These are phyloP conservation scores for Diarsia rubi DNA, from an alignment of 2,888 invertebrate genomes.

Conservation along the genomic window DNA sequence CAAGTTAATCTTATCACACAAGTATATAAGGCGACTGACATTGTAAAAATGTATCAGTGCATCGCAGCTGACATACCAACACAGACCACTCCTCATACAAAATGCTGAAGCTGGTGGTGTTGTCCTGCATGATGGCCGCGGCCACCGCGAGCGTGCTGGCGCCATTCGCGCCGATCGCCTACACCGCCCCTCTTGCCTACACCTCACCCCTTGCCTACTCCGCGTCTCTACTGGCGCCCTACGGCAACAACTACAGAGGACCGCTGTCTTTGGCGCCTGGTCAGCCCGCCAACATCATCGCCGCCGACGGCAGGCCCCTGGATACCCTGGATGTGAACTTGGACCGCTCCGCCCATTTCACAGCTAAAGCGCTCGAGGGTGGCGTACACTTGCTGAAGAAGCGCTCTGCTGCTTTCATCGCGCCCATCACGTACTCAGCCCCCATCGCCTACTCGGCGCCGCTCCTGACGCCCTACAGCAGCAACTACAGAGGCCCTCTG, in stretches of 20 bases:
- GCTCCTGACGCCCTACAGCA: slow-evolving; percentile 64
- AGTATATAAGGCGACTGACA: slow-evolving; percentile 79
- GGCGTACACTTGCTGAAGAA: slow-evolving; percentile 82
- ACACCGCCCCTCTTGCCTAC: slow-evolving; percentile 55
- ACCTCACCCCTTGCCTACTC: slow-evolving; percentile 52
- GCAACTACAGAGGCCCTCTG: slow-evolving; percentile 84
- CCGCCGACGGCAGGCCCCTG: slow-evolving; percentile 85
- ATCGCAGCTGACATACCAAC: slow-evolving; percentile 76
- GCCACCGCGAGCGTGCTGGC: slow-evolving; percentile 83
- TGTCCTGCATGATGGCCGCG: slow-evolving; percentile 91
- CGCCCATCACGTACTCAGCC: slow-evolving; percentile 29
- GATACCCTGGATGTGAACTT: slow-evolving; percentile 87
- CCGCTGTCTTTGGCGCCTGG: slow-evolving; percentile 86
- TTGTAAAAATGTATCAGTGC: slow-evolving; percentile 79
- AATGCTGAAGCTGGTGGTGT: slow-evolving; percentile 91
- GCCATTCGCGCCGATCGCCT: slow-evolving; percentile 61
- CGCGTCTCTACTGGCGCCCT: slow-evolving; percentile 69
- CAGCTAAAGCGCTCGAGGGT: slow-evolving; percentile 79
- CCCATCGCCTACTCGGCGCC: slow-evolving; percentile 74
- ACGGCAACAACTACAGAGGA: slow-evolving; percentile 79
- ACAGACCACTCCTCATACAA: slow-evolving; percentile 83
- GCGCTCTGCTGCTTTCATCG: slow-evolving; percentile 74
- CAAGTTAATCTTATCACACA: slow-evolving; percentile 65
- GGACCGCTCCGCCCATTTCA: slow-evolving; percentile 85
- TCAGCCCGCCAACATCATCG: slow-evolving; percentile 85